These are phyloP conservation scores for Gasteruption jaculator DNA, from an alignment of 2,888 invertebrate species.

Conservation along the genomic window DNA sequence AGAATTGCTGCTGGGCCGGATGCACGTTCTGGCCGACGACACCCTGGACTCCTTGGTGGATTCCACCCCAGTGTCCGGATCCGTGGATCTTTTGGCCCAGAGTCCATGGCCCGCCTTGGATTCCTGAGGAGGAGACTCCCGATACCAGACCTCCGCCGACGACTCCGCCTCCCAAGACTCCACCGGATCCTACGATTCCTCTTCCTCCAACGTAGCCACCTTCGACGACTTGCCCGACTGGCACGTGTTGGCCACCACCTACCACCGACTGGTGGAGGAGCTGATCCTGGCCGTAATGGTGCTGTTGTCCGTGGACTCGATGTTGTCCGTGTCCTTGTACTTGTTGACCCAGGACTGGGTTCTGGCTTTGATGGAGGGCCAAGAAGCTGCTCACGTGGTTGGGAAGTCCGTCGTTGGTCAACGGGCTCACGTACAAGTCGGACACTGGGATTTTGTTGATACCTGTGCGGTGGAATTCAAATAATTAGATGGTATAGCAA, in stretches of 20 bases:
- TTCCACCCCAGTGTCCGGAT: slow-evolving; percentile 30
- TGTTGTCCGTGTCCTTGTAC: slow-evolving; percentile 1
- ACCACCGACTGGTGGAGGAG: no score
- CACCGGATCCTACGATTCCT: slow-evolving; percentile 1
- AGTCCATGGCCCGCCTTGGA: slow-evolving; percentile 16
- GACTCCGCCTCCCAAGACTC: slow-evolving; percentile 10
- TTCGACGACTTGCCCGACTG: no score
- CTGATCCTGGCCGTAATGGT: slow-evolving; percentile 25
- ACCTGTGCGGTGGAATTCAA: no score
- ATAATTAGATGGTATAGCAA: no score
- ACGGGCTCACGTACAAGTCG: not conserved
- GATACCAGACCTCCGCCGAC: slow-evolving; percentile 10
- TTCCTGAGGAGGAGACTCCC: not conserved
- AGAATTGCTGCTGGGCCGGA: slow-evolving; percentile 33
- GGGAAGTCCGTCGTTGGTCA: not conserved
- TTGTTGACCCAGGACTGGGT: no score
- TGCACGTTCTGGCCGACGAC: slow-evolving; percentile 27
- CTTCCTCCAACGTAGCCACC: slow-evolving; percentile 16
- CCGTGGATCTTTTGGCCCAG: slow-evolving; percentile 17
- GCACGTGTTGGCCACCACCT: no score
- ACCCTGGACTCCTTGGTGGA: slow-evolving; percentile 27
- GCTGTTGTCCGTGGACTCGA: slow-evolving; percentile 17
- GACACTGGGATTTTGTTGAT: no score
- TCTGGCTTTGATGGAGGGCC: no score
- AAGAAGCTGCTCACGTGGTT: slow-evolving; percentile 1